A percentile compares a stretch with the other conserved stretches of the same genome.
Evolutionary conservation across 2,888 invertebrate species (phyloP).

Genomic region (Drosophila lutescens): DNA sequence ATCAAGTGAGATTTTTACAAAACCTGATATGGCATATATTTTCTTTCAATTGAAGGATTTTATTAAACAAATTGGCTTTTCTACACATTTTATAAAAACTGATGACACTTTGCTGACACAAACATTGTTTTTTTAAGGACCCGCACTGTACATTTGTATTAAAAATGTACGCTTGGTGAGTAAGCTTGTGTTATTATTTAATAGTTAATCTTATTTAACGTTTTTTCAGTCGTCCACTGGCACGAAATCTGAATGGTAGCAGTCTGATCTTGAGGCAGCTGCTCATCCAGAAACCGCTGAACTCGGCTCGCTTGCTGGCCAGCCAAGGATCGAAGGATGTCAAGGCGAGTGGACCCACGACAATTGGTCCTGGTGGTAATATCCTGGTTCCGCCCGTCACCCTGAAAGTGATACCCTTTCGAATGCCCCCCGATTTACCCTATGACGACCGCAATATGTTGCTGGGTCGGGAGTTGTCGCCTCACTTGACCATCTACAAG

Average conservation of each 20-base stretch:
- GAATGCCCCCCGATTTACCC: neutral
- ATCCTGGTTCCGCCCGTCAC: slow-evolving; percentile 26
- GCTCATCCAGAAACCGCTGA: neutral
- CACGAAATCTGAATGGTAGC: neutral
- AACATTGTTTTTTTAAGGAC: neutral
- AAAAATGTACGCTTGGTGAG: slow-evolving; percentile 25
- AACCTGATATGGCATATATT: no score
- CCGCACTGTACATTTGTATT: neutral
- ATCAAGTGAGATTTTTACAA: no score
- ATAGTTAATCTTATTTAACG: no score
- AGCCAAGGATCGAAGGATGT: slow-evolving; percentile 2
- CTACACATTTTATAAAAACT: neutral
- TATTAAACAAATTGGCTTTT: slow-evolving; percentile 3
- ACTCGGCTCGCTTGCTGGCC: neutral
- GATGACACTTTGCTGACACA: neutral
- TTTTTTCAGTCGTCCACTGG: slow-evolving; percentile 1
- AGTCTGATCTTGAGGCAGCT: slow-evolving; percentile 14
- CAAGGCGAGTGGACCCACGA: slow-evolving; percentile 13
- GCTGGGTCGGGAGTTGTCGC: slow-evolving; percentile 52
- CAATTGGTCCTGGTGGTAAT: slow-evolving; percentile 9
- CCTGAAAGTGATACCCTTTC: slow-evolving; percentile 39
- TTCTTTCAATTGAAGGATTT: no score
- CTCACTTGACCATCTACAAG: slow-evolving; percentile 58
- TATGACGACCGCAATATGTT: slow-evolving; percentile 54
- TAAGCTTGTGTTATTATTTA: neutral